Evolutionary conservation across 2,797 vertebrate species (phyloP).

Genomic region (Benthosema pterotum): DNA sequence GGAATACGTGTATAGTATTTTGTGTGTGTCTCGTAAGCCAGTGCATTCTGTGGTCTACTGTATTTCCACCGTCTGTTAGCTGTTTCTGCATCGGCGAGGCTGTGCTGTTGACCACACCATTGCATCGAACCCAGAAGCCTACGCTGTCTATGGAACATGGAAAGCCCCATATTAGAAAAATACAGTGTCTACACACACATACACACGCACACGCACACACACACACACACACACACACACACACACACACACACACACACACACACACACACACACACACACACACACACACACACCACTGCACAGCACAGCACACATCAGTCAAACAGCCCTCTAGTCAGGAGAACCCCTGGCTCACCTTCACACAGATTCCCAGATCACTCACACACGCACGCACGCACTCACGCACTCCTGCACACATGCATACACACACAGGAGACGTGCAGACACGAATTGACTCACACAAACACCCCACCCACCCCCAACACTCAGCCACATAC

Average conservation of each 20-base stretch:
- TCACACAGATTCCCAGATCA: slow-evolving; percentile 79
- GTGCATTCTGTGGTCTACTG: too few relatives aligned
- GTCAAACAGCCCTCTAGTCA: slow-evolving; percentile 79
- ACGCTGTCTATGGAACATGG: slow-evolving; percentile 54
- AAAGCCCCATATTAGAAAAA: slow-evolving; percentile 68
- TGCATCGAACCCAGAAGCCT: slow-evolving; percentile 39
- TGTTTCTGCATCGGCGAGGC: too few relatives aligned
- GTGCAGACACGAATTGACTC: slow-evolving; percentile 75
- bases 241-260: slow-evolving; percentile 45
- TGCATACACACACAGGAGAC: slow-evolving; percentile 36
- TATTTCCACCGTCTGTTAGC: too few relatives aligned
- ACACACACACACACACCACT: slow-evolving; percentile 7
- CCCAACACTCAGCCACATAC: slow-evolving; percentile 38
- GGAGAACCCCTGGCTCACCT: slow-evolving; percentile 85
- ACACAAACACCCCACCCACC: slow-evolving; percentile 68
- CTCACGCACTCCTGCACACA: slow-evolving; percentile 43
- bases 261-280: slow-evolving; percentile 28
- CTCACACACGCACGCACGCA: slow-evolving; percentile 36
- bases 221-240: slow-evolving; percentile 25
- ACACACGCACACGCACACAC: slow-evolving; percentile 22
- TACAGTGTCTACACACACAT: slow-evolving; percentile 16
- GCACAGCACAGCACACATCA: slow-evolving; percentile 70
- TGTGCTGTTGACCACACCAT: too few relatives aligned
- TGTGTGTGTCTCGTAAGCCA: too few relatives aligned
- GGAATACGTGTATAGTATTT: too few relatives aligned